phyloP scores from a whole-genome alignment of 2,113 vertebrate genomes.

The Garra rufa region DNA sequence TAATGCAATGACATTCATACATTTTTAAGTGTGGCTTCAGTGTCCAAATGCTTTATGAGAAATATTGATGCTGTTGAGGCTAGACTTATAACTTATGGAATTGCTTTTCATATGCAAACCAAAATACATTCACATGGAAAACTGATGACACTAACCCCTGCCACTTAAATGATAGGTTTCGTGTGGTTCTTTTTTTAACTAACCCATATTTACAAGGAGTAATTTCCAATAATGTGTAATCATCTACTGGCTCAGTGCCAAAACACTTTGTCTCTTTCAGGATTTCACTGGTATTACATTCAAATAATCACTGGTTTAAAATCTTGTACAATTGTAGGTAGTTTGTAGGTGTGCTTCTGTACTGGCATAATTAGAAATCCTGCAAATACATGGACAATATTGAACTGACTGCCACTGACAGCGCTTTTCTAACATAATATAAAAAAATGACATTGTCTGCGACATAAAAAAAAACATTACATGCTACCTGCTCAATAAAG shows the following conservation, averaged over 20 bases:
- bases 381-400: constrained; percentile 14
- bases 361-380: not conserved
- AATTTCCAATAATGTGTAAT: constrained; percentile 19
- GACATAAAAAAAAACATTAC: not conserved
- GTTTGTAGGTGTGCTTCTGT: not conserved
- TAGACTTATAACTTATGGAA: not conserved
- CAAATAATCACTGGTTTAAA: not conserved
- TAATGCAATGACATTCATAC: constrained; percentile 20
- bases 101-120: constrained; percentile 22
- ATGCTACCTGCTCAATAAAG: not conserved
- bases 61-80: constrained; percentile 7
- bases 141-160: not conserved
- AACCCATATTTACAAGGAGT: constrained; percentile 8
- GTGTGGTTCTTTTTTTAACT: not conserved
- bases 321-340: not conserved
- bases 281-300: not conserved
- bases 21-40: not conserved
- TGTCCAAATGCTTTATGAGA: not conserved
- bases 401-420: not conserved
- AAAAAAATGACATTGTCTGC: not conserved
- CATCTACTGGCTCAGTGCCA: not conserved
- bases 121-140: not conserved
- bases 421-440: not conserved
- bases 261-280: not conserved
- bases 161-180: not conserved